phyloP scores from a whole-genome alignment of 1,140 invertebrate species.

The Stenopsyche tienmushanensis region DNA sequence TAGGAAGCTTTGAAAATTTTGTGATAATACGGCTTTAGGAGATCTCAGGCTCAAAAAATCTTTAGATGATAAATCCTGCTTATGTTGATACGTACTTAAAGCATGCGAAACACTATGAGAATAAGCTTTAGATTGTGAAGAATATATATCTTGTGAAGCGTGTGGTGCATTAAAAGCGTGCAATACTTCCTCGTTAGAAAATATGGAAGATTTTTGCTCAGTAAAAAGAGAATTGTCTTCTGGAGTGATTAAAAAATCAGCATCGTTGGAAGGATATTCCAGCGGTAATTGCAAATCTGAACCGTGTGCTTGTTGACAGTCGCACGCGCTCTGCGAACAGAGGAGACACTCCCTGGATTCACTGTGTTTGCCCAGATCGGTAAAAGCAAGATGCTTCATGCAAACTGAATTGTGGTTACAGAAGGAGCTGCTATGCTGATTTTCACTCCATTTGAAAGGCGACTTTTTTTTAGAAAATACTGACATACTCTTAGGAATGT shows the following conservation, averaged over 20 bases:
- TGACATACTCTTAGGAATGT: slow-evolving; percentile 35
- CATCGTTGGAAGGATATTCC: too few relatives aligned
- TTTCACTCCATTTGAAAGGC: slow-evolving; percentile 14
- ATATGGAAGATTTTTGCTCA: too few relatives aligned
- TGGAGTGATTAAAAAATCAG: too few relatives aligned
- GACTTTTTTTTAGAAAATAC: slow-evolving; percentile 14
- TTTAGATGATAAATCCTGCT: too few relatives aligned
- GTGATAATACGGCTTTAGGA: too few relatives aligned
- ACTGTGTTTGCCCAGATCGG: slow-evolving; percentile 7
- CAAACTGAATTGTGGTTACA: slow-evolving; percentile 6
- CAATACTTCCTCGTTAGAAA: neutral
- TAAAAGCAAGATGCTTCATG: slow-evolving; percentile 11
- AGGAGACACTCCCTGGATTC: slow-evolving; percentile 36
- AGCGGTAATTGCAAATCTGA: neutral
- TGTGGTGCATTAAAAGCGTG: slow-evolving; percentile 9
- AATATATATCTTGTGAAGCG: neutral
- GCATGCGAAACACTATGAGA: slow-evolving; percentile 17
- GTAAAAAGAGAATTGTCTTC: too few relatives aligned
- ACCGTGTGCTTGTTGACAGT: neutral
- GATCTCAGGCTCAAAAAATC: too few relatives aligned
- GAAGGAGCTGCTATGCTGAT: slow-evolving; percentile 21
- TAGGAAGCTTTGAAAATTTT: too few relatives aligned
- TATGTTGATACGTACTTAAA: neutral
- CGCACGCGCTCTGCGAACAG: neutral
- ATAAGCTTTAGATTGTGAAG: neutral